Conservation (phyloP, 2,888 invertebrate species). For the Carcina quercana region DNA sequence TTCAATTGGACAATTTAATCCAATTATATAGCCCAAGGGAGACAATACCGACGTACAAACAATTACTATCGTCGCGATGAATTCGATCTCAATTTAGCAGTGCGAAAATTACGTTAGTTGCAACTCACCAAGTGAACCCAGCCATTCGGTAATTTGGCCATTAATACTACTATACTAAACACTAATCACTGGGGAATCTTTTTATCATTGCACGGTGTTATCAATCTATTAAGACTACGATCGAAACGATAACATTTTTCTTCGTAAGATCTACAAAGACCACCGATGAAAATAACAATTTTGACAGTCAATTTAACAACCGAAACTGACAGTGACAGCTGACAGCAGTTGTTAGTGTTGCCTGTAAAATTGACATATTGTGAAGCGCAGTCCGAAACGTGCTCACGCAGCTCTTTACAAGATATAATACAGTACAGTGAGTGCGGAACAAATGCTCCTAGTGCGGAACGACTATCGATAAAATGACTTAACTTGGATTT, state of each 20-base stretch:
- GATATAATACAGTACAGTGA: no score
- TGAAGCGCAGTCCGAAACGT: no score
- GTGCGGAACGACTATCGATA: no score
- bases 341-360: no score
- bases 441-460: no score
- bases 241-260: constrained; percentile 28
- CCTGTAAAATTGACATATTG: no score
- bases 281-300: neutral
- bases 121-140: constrained; percentile 71
- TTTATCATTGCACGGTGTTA: constrained; percentile 31
- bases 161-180: constrained; percentile 49
- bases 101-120: constrained; percentile 18
- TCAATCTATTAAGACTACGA: constrained; percentile 22
- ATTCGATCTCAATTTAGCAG: constrained; percentile 28
- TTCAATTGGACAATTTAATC: constrained; percentile 45
- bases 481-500: no score
- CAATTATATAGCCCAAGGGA: constrained; percentile 45
- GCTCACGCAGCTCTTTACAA: no score
- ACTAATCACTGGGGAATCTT: constrained; percentile 31
- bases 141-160: constrained; percentile 74
- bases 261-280: constrained; percentile 16
- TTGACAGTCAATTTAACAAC: no score
- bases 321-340: no score
- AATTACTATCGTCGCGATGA: constrained; percentile 41
- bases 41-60: constrained; percentile 44